Conservation (phyloP, 2,888 invertebrate species). For the Patella ulyssiponensis region DNA sequence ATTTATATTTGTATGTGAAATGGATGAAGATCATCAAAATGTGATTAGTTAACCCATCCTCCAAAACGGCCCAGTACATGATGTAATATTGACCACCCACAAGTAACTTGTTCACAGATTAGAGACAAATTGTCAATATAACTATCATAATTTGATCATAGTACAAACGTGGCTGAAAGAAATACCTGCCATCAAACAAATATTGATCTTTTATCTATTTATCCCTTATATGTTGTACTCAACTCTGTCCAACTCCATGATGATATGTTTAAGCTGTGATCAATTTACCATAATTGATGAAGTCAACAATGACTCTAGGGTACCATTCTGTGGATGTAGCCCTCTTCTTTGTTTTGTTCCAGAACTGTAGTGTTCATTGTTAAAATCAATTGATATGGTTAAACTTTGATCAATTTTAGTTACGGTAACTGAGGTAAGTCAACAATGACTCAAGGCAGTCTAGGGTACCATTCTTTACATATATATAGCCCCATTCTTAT, state of each 20-base stretch:
- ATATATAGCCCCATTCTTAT: neutral
- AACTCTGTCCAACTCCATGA: neutral
- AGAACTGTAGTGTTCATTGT: neutral
- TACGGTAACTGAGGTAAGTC: neutral
- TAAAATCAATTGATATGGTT: too few species aligned
- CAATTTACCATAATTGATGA: neutral
- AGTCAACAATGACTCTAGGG: neutral
- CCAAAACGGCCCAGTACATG: neutral
- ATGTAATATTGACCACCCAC: conserved; percentile 2
- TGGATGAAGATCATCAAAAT: too few species aligned
- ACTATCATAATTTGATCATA: conserved; percentile 2
- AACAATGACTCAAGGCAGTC: neutral
- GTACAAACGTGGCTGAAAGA: neutral
- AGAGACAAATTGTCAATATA: conserved; percentile 2
- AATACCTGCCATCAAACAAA: conserved; percentile 10
- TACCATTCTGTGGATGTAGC: neutral
- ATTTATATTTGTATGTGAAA: too few species aligned
- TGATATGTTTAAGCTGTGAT: neutral
- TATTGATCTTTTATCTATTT: conserved; percentile 6
- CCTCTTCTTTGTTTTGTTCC: neutral
- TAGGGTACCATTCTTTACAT: neutral
- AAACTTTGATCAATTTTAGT: neutral
- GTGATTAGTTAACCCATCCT: too few species aligned
- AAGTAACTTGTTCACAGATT: neutral
- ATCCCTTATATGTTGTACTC: neutral